These are phyloP conservation scores for Eupithecia pulchellata DNA, from an alignment of 2,888 invertebrate genomes.

Conservation along the genomic window DNA sequence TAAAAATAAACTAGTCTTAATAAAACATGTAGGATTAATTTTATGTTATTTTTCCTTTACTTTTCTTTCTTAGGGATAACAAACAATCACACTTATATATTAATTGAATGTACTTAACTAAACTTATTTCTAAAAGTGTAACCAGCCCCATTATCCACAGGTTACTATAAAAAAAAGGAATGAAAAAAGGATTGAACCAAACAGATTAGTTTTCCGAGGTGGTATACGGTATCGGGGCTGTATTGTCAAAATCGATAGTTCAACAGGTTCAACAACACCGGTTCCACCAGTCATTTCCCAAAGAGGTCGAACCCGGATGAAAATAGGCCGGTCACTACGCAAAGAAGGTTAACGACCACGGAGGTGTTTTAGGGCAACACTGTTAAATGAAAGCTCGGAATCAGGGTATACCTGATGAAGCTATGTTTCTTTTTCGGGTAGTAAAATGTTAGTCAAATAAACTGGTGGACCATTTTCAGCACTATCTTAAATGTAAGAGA, in stretches of 20 bases:
- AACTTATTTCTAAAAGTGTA: no score
- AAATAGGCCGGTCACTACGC: constrained; percentile 26
- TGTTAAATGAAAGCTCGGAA: background rate
- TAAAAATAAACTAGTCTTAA: no score
- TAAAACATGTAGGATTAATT: no score
- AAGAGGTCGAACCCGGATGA: constrained; percentile 25
- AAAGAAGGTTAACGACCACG: constrained; percentile 30
- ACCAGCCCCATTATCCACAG: no score
- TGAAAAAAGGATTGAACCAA: no score
- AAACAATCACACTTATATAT: no score
- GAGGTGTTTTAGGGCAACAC: constrained; percentile 1
- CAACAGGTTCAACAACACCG: constrained; percentile 1
- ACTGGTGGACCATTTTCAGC: background rate
- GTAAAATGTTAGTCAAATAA: background rate
- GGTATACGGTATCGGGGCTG: background rate
- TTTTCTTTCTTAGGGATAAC: no score
- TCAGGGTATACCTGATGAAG: background rate
- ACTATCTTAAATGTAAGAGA: background rate
- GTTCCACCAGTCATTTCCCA: background rate
- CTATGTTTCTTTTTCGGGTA: background rate
- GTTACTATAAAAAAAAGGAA: no score
- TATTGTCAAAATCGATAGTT: constrained; percentile 5
- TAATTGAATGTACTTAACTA: no score
- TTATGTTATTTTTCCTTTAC: no score
- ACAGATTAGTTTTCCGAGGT: no score